Conservation (phyloP, 1,140 invertebrate species). For the Sesamia nonagrioides region DNA sequence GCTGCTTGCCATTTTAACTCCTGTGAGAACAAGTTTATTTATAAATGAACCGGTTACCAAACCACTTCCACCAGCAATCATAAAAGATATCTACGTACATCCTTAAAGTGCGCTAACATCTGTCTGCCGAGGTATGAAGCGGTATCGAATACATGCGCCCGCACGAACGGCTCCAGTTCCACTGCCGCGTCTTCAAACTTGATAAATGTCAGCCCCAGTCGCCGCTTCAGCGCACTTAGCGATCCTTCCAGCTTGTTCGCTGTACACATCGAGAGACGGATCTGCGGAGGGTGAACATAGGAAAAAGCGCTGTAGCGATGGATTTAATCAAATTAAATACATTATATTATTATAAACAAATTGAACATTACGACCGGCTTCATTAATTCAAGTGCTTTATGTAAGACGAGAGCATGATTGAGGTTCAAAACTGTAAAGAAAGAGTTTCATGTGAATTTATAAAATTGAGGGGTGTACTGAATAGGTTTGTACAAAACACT, state of each 20-base stretch:
- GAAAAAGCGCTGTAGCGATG: not conserved
- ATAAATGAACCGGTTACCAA: not conserved
- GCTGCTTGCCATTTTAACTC: constrained; percentile 98
- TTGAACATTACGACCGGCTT: too few relatives aligned
- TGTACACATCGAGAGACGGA: constrained; percentile 95
- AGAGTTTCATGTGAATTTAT: too few relatives aligned
- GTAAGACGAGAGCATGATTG: too few relatives aligned
- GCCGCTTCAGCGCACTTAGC: constrained; percentile 94
- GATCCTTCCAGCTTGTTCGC: constrained; percentile 91
- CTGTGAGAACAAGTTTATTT: constrained; percentile 78
- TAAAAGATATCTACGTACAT: constrained; percentile 84
- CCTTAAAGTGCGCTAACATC: constrained; percentile 94
- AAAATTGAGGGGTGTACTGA: too few relatives aligned
- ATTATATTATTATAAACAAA: too few relatives aligned
- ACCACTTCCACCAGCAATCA: not conserved
- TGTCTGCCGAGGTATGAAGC: constrained; percentile 92
- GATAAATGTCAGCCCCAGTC: constrained; percentile 95
- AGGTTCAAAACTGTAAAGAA: too few relatives aligned
- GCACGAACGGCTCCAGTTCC: constrained; percentile 95
- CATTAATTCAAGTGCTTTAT: too few relatives aligned
- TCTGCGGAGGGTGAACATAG: constrained; percentile 63
- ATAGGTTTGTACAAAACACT: too few relatives aligned
- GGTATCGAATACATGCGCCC: constrained; percentile 96
- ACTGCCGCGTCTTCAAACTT: constrained; percentile 99
- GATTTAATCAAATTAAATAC: not conserved